Conservation (phyloP, 2,797 vertebrate species). For the Argentina silus region DNA sequence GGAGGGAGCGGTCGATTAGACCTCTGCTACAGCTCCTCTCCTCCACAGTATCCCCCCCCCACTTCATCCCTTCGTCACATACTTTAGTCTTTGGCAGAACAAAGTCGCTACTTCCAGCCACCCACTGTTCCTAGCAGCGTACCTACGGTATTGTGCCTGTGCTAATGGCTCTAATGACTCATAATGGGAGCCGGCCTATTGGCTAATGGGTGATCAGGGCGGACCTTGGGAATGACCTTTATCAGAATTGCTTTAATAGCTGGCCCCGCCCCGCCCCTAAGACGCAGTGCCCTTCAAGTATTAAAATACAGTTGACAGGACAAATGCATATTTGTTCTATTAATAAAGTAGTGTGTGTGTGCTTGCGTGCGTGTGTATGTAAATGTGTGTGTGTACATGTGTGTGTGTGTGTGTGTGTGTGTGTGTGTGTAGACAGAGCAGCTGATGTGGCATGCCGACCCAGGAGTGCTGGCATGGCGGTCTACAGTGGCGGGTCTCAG, state of each 20-base stretch:
- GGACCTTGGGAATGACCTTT: constrained; percentile 19
- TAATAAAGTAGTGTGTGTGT: not conserved
- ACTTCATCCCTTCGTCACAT: not conserved
- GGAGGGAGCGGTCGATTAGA: not conserved
- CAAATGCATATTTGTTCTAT: not conserved
- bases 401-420: not conserved
- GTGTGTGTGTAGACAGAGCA: too few species aligned
- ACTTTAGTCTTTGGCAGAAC: not conserved
- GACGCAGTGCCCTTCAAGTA: constrained; percentile 1
- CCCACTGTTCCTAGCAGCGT: not conserved
- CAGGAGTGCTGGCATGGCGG: constrained; percentile 11
- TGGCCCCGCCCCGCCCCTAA: not conserved
- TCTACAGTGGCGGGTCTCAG: not conserved
- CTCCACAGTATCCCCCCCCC: not conserved
- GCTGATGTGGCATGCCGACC: too few species aligned
- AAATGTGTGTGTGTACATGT: not conserved
- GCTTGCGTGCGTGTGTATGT: constrained; percentile 4
- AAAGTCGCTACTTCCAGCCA: not conserved
- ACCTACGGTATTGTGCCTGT: not conserved
- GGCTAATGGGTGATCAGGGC: constrained; percentile 7
- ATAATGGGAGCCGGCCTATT: not conserved
- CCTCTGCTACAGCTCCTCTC: not conserved
- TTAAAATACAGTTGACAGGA: not conserved
- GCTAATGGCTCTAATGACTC: constrained; percentile 16
- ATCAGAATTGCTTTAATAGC: not conserved